Base-by-base conservation (phyloP, 2,888 invertebrate genomes). In the Monoplex corrugatus region DNA sequence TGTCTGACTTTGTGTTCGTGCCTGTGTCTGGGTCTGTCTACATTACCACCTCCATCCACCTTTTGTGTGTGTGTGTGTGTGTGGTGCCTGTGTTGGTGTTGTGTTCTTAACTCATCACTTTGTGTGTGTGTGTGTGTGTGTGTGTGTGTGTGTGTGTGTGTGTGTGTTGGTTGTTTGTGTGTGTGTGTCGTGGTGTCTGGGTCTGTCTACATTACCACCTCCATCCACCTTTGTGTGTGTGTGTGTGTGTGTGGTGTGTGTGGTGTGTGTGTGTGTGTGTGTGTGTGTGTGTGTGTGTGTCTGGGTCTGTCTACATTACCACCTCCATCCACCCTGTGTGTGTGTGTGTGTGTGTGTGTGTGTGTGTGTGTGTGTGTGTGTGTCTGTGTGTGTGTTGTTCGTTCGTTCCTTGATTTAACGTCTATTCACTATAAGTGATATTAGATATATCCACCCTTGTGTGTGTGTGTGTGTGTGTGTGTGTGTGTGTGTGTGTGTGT, bases 391-490 rank as follows among this genome's bases (percentile, higher is more conserved):
- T 63, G 63, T 63, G 63, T n/a, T n/a, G n/a, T n/a, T n/a, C n/a
- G n/a, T n/a, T n/a, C n/a, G n/a, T n/a, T n/a, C n/a, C n/a, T n/a
- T n/a, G n/a, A n/a, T n/a, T n/a, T n/a, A n/a, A n/a, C n/a, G n/a
- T n/a, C n/a, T n/a, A n/a, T n/a, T n/a, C n/a, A n/a, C n/a, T n/a
- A n/a, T n/a, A n/a, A n/a, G n/a, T n/a, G n/a, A n/a, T n/a, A n/a
- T n/a, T n/a, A n/a, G n/a, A n/a, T n/a, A n/a, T n/a, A n/a, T n/a
- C n/a, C n/a, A n/a, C n/a, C n/a, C n/a, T n/a, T 63, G 63, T 63
- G 63, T 63, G 63, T 63, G 63, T 63, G 63, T 63, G 63, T 63
- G 63, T 63, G 63, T 63, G 23, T 68, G 63, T 68, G 63, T 68
- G 63, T 68, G 63, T 68, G 63, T 68, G 63, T 68, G 63, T 68